phyloP scores from a whole-genome alignment of 2,797 vertebrate genomes.

The Microctenopoma lineatum region DNA sequence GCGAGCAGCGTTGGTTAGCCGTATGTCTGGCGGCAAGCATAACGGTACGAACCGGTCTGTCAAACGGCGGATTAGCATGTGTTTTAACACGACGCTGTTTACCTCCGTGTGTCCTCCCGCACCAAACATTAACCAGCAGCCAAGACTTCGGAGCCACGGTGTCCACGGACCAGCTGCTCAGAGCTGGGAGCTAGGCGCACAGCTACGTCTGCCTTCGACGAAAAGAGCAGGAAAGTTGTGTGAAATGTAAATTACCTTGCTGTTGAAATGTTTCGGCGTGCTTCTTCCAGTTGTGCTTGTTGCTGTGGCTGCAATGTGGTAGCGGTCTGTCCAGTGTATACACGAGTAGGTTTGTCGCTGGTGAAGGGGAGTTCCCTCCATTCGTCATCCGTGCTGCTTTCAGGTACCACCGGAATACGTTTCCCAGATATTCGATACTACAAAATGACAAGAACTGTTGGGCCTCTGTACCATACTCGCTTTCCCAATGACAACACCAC shows the following conservation, averaged over 20 bases:
- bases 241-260: slow-evolving; percentile 34
- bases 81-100: slow-evolving; percentile 2
- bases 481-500: neutral
- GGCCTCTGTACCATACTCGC: neutral
- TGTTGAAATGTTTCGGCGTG: slow-evolving; percentile 18
- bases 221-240: neutral
- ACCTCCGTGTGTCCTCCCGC: slow-evolving; percentile 18
- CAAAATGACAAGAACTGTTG: fast-evolving
- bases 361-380: slow-evolving; percentile 59
- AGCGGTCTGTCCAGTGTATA: slow-evolving; percentile 41
- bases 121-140: slow-evolving; percentile 28
- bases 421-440: fast-evolving
- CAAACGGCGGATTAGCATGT: neutral
- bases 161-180: slow-evolving; percentile 1
- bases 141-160: slow-evolving; percentile 27
- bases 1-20: neutral
- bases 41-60: neutral
- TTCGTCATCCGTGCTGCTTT: slow-evolving; percentile 54
- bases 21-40: neutral
- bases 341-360: slow-evolving; percentile 43
- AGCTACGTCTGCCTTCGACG: neutral
- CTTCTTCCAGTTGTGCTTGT: neutral
- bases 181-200: neutral
- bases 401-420: fast-evolving
- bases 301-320: slow-evolving; percentile 21